These are phyloP conservation scores for Coleophora flavipennella DNA, from an alignment of 2,888 invertebrate species.

Conservation along the genomic window DNA sequence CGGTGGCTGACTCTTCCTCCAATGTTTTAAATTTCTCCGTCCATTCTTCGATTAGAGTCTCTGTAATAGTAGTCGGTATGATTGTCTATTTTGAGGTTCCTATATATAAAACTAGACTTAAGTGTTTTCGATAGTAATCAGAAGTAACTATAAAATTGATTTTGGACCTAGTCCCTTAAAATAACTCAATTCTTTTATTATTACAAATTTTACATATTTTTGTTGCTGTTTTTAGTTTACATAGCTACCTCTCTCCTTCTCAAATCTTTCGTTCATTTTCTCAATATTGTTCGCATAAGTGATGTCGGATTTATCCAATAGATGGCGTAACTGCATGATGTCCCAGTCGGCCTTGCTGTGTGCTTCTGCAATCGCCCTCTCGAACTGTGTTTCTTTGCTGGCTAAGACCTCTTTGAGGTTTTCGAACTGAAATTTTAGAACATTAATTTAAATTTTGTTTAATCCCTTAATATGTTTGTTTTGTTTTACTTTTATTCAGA, in stretches of 20 bases:
- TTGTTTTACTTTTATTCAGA: too few species aligned
- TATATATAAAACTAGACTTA: too few species aligned
- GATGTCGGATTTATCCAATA: slow-evolving; percentile 82
- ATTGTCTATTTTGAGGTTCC: too few species aligned
- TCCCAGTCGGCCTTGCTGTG: slow-evolving; percentile 79
- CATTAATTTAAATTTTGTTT: neutral
- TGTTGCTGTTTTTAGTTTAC: too few species aligned
- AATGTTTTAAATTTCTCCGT: slow-evolving; percentile 37
- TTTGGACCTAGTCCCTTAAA: too few species aligned
- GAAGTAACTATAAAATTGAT: too few species aligned
- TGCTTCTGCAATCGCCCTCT: slow-evolving; percentile 69
- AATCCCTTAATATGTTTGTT: too few species aligned
- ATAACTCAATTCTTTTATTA: too few species aligned
- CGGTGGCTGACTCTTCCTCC: slow-evolving; percentile 47
- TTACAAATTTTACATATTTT: too few species aligned
- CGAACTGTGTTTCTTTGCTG: slow-evolving; percentile 74
- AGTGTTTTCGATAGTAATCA: too few species aligned
- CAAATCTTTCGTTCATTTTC: slow-evolving; percentile 75
- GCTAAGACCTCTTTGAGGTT: slow-evolving; percentile 76
- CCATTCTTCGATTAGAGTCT: slow-evolving; percentile 53
- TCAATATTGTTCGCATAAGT: slow-evolving; percentile 81
- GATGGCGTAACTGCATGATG: slow-evolving; percentile 77
- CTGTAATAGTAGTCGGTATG: slow-evolving; percentile 21
- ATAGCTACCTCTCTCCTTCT: slow-evolving; percentile 79
- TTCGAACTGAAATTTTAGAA: slow-evolving; percentile 67